Conservation (phyloP, 2,113 vertebrate genomes). For the Sphaerodactylus townsendi region DNA sequence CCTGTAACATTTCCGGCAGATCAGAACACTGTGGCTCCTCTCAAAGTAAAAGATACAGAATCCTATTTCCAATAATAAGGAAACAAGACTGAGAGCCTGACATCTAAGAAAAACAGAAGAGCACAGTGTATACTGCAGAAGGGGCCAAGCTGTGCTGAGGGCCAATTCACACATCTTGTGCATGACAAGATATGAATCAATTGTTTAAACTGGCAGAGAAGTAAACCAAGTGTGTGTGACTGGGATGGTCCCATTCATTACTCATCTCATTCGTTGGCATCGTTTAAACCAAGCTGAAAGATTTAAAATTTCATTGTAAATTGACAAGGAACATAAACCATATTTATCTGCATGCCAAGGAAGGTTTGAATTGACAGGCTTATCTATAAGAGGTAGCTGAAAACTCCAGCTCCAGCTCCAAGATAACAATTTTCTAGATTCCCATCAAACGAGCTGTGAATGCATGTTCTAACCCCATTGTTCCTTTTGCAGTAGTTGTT, state of each 20-base stretch:
- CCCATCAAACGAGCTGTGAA: background rate
- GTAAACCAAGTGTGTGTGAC: background rate
- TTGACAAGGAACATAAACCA: background rate
- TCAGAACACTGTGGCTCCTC: background rate
- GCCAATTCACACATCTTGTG: background rate
- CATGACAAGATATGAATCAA: no score
- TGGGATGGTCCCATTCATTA: background rate
- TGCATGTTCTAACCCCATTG: background rate
- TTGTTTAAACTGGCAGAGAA: background rate
- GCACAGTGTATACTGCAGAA: background rate
- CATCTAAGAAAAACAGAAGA: background rate
- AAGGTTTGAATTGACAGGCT: background rate
- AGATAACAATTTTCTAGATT: no score
- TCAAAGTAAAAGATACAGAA: background rate
- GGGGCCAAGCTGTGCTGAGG: no score
- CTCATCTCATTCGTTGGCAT: background rate
- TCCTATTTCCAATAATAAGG: background rate
- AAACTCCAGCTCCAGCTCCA: background rate
- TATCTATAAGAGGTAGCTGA: background rate
- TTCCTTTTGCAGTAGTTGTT: background rate
- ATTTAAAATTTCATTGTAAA: background rate
- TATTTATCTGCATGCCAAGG: background rate
- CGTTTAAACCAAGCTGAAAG: background rate
- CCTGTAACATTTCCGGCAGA: background rate
- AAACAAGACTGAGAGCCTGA: background rate